Evolutionary conservation across 2,113 vertebrate genomes (phyloP), one percentile per base, ranked within the genome.

Genomic region (Indri indri): DNA sequence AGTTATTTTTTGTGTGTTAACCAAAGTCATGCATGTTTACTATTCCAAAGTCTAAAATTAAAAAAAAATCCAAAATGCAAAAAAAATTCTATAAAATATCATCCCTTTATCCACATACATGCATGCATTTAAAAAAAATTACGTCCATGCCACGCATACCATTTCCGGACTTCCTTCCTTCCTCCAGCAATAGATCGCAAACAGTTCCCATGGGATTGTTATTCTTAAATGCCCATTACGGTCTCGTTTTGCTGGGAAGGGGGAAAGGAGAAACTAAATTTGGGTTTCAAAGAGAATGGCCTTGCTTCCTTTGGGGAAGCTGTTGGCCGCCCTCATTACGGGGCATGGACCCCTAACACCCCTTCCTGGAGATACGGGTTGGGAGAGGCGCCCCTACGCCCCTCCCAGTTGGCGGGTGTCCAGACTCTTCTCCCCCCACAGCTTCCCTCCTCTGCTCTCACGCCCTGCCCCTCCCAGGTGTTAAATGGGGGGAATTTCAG

Each of bases 401-500:
- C 59, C 10, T 23, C 25, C 25, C 20, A 11, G 23, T 30, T 61
- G 92, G 66, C 47, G 11, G 5, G 52, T 50, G 32, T 37, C 92
- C 83, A 18, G 47, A 32, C 14, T 83, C 76, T 34, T 22, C 45
- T 40, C 50, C 61, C 54, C 85, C 8, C n/a, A n/a, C 66, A 10
- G 47, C 40, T 45, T 66, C 16, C 47, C 8, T n/a, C 47, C 65
- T 47, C 66, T 13, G 40, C 27, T 52, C 27, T n/a, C 22, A 25
- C 0, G 0, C 85, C 42, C 76, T 59, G 45, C 79, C 92, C 77
- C 74, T 66, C 86, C 94, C 97, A 98, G 96, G 98, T 98, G 98
- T 98, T 98, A 98, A 98, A 97, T 97, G 97, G 97, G 98, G 97
- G 84, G 57, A 96, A 68, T 98, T 98, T 98, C 1, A 96, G 98